Evolutionary conservation across 2,888 invertebrate genomes (phyloP), one percentile per base, ranked within the genome.

Genomic region (Sthenelais limicola): DNA sequence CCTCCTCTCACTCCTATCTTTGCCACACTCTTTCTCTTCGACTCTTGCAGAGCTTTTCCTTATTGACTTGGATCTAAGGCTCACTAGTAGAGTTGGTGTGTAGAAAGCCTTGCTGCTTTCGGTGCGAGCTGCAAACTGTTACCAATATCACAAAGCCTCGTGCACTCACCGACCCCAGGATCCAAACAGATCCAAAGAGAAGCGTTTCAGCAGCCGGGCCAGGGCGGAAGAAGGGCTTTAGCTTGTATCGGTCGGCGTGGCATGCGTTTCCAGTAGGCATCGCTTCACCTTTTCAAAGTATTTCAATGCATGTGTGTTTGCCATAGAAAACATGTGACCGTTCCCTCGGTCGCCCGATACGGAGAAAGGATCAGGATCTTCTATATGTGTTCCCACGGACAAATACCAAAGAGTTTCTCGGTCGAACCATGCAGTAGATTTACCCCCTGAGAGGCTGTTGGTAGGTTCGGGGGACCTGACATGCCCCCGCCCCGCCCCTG

Each of bases 261-360:
- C 56, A 33, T 56, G 56, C 28, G 5, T 24, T 1, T 3, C 5
- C 56, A 56, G 1, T n/a, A 56, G 56, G 56, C 56, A 32, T 56
- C 32, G 56, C 28, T 56, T 56, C 56, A 32, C 32, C 56, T 33
- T 56, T 56, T 56, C 32, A 56, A 32, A 2, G 56, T 2, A 32
- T 21, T 33, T 56, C 56, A 56, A 56, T 56, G 32, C 56, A 18
- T 56, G 28, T 32, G 33, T 56, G 56, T 56, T 56, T 56, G 56
- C 33, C 56, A 56, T 56, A 56, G 56, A 56, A 56, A 56, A 32
- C 56, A 56, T 56, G 56, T 56, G 56, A 56, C 56, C 56, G 56
- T 56, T 32, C 32, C 56, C 30, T 1, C 32, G 56, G 56, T 56
- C 56, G 32, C 12, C 21, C 52, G n/a, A 12, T 12, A 26, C 24